Evolutionary conservation across 2,113 vertebrate genomes (phyloP), one percentile per base, ranked within the genome.

Genomic region (Leucosticte australis): DNA sequence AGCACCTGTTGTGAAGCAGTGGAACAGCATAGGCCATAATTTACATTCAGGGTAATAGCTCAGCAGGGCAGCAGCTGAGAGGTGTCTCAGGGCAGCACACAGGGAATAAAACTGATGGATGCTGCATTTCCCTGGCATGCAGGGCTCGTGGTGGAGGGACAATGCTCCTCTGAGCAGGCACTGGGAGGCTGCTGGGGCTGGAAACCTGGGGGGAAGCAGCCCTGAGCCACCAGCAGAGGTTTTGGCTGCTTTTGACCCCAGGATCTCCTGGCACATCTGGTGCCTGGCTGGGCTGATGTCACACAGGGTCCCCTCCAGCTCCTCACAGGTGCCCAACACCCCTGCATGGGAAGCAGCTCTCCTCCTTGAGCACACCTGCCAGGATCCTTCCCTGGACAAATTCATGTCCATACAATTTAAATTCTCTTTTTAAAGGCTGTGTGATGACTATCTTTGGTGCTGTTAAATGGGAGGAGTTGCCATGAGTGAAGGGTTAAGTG

Each of bases 111-210:
- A 24, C 4, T 62, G 93, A 71, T 20, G 83, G 80, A 63, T 81
- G 69, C 41, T 3, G 22, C 4, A 0, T 7, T 26, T n/a, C 6
- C 74, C 65, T 6, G 3, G 2, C 3, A 1, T 1, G 4, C 7
- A 4, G 18, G 10, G 57, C 20, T 62, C 0, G 0, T 10, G 19
- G 18, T 57, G 37, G 26, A 9, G 10, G 19, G 60, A 53, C 60
- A 15, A 1, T 2, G 47, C 33, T 42, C 11, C 18, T 7, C 19
- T 5, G 15, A 35, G 60, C 60, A 31, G 49, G 53, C 6, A 11
- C 33, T 24, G 60, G 4, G 20, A 35, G 41, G 57, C 33, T 69
- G 50, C 59, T 35, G 49, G 27, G 28, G 37, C 47, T 83, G 83
- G 41, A 55, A 21, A 14, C 27, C 10, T 21, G 57, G 7, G 10